These are phyloP conservation scores for Lasioglossum vierecki DNA, from an alignment of 2,888 invertebrate genomes.

Conservation along the genomic window DNA sequence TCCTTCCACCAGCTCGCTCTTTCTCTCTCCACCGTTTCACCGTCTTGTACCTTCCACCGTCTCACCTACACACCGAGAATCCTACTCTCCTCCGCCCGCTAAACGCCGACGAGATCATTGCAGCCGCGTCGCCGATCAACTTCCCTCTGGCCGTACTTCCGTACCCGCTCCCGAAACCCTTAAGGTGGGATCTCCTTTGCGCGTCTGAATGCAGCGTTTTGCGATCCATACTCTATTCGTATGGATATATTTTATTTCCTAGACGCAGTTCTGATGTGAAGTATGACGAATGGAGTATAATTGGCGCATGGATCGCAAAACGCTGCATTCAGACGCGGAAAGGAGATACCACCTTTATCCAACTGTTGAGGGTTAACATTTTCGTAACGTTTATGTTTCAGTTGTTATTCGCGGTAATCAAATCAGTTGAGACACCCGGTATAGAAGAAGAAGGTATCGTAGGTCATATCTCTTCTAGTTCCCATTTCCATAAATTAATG, in stretches of 20 bases:
- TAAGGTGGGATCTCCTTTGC: too few species aligned
- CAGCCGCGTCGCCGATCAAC: slow-evolving; percentile 36
- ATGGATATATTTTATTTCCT: too few species aligned
- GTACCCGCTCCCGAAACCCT: slow-evolving; percentile 21
- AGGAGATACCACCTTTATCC: too few species aligned
- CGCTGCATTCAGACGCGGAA: too few species aligned
- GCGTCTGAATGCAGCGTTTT: too few species aligned
- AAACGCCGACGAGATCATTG: slow-evolving; percentile 60
- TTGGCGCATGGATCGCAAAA: too few species aligned
- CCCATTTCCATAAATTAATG: slow-evolving; percentile 8
- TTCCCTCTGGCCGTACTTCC: slow-evolving; percentile 47
- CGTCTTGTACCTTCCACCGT: background rate
- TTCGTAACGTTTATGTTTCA: background rate
- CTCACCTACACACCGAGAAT: background rate
- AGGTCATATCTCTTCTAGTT: background rate
- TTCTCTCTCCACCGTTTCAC: slow-evolving; percentile 5
- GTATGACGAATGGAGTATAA: too few species aligned
- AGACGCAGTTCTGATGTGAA: too few species aligned
- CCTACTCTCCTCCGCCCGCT: slow-evolving; percentile 14
- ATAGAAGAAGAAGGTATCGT: background rate
- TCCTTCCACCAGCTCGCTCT: slow-evolving; percentile 3
- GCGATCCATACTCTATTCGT: too few species aligned
- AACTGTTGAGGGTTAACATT: background rate
- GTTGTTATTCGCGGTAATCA: background rate
- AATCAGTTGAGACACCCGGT: background rate